A percentile compares a stretch with the other conserved stretches of the same genome.
Evolutionary conservation across 37 sponge, comb jelly and placozoan species (phyloP).

Genomic region (Oscarella lobularis): DNA sequence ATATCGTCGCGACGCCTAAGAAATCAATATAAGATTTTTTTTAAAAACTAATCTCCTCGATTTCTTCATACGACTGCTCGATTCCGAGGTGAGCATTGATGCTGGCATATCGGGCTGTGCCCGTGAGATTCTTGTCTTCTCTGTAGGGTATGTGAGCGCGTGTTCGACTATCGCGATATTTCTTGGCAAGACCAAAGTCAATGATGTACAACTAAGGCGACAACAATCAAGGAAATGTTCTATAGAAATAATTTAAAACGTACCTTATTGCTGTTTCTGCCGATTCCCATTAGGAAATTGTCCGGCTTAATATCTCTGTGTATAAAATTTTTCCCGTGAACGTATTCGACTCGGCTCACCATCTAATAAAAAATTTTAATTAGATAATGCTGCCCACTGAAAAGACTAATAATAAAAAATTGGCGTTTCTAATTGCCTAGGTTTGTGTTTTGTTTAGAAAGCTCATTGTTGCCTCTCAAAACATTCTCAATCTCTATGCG

Average conservation of each 20-base stretch:
- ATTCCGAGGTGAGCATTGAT: constrained; percentile 98
- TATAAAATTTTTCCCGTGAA: constrained; percentile 98
- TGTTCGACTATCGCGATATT: constrained; percentile 89
- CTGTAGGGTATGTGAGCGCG: constrained; percentile 90
- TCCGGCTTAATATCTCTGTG: constrained; percentile 99
- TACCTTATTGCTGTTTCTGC: constrained; percentile 89
- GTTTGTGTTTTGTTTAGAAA: too few relatives aligned
- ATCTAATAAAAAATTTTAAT: constrained; percentile 61
- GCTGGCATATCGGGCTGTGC: constrained; percentile 96
- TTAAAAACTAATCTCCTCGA: neutral
- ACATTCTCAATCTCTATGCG: too few relatives aligned
- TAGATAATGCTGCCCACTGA: too few relatives aligned
- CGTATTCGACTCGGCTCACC: constrained; percentile 95
- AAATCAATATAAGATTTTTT: neutral
- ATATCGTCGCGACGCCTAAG: constrained; percentile 88
- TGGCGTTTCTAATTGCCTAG: too few relatives aligned
- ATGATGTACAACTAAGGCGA: constrained; percentile 71
- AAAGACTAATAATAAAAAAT: too few relatives aligned
- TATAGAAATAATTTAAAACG: neutral
- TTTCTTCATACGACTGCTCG: constrained; percentile 89
- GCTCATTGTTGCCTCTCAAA: too few relatives aligned
- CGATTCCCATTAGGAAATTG: constrained; percentile 98
- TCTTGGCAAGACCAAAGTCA: constrained; percentile 98
- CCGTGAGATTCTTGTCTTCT: constrained; percentile 98
- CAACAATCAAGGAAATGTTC: neutral